Evolutionary conservation across 2,113 vertebrate species (phyloP).

Genomic region (Pholis gunnellus): DNA sequence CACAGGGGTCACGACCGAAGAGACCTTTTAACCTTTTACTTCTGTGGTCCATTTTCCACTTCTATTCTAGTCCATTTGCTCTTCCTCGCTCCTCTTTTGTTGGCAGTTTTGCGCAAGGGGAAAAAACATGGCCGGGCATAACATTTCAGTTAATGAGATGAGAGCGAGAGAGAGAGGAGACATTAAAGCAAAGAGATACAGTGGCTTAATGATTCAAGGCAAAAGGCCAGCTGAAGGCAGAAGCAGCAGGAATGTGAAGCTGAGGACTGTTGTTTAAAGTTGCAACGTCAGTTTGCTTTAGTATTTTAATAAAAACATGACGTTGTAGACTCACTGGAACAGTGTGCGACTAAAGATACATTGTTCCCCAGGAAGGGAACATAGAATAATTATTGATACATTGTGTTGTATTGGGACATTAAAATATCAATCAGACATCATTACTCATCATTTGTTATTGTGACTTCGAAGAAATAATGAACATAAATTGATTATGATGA

Average conservation of each 20-base stretch:
- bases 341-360: neutral
- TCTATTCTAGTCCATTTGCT: conserved; percentile 60
- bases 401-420: neutral
- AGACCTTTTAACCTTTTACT: conserved; percentile 64
- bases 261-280: neutral
- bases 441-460: neutral
- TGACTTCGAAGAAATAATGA: neutral
- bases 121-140: conserved; percentile 44
- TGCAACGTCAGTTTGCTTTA: neutral
- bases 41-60: conserved; percentile 56
- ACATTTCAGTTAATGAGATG: conserved; percentile 59
- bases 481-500: neutral
- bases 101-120: conserved; percentile 41
- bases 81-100: conserved; percentile 44
- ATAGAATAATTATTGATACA: neutral
- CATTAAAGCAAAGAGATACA: conserved; percentile 49
- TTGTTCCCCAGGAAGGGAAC: neutral
- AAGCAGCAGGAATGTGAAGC: neutral
- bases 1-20: conserved; percentile 54
- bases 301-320: conserved; percentile 10
- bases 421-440: neutral
- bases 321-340: neutral
- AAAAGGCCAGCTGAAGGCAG: conserved; percentile 6
- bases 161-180: conserved; percentile 43
- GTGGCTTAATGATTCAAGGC: conserved; percentile 33